Evolutionary conservation across 2,113 vertebrate species (phyloP).

Genomic region (Philantomba maxwellii): DNA sequence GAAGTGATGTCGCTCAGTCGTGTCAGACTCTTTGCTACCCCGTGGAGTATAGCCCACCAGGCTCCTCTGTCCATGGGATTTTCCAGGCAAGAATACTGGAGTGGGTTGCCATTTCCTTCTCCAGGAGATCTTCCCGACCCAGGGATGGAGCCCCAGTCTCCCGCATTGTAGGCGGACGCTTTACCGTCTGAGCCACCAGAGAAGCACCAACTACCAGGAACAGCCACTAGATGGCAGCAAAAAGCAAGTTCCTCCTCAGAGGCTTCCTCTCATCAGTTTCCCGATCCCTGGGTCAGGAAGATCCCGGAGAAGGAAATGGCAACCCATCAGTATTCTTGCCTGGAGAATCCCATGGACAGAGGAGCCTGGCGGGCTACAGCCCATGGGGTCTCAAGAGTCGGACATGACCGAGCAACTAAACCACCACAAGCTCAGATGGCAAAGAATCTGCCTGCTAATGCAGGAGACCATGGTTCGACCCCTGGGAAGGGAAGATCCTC

Average conservation of each 20-base stretch:
- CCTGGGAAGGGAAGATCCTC: background rate
- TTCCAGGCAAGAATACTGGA: too few species aligned
- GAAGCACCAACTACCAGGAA: background rate
- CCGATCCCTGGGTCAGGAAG: background rate
- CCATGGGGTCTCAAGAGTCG: background rate
- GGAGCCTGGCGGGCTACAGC: background rate
- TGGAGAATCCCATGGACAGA: background rate
- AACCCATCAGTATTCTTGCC: background rate
- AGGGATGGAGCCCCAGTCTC: too few species aligned
- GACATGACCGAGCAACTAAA: background rate
- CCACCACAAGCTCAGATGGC: background rate
- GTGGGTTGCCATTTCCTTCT: too few species aligned
- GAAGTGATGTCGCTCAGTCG: too few species aligned
- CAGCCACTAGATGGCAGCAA: slow-evolving; percentile 69
- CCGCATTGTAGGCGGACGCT: too few species aligned
- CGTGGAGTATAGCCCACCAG: too few species aligned
- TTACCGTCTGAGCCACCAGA: too few species aligned
- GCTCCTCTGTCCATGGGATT: too few species aligned
- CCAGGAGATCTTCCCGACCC: too few species aligned
- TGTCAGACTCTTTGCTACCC: too few species aligned
- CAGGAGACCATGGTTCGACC: background rate
- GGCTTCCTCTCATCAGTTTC: background rate
- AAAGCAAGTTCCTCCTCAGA: slow-evolving; percentile 48
- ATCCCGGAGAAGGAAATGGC: background rate
- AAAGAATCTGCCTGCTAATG: background rate